phyloP scores from a whole-genome alignment of 2,888 invertebrate species.

The Dicycla oo region DNA sequence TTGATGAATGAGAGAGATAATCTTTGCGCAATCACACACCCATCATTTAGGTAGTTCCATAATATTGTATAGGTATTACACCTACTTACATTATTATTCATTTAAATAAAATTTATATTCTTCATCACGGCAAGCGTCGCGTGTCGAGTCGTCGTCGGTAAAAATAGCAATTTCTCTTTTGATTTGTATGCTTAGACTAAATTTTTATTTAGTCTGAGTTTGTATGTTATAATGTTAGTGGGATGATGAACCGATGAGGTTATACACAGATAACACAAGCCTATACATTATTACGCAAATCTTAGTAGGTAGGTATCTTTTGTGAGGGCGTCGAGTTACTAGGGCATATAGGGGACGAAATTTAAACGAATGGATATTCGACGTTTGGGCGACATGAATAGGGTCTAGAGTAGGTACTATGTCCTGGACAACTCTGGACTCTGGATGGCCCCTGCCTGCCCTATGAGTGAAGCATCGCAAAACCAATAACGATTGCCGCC shows the following conservation, averaged over 20 bases:
- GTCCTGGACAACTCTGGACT: neutral
- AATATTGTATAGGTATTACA: too few species aligned
- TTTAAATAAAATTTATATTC: too few species aligned
- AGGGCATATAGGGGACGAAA: neutral
- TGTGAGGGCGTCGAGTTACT: neutral
- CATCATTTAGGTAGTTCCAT: too few species aligned
- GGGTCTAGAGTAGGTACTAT: neutral
- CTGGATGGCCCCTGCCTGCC: neutral
- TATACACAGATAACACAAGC: neutral
- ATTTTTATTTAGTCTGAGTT: neutral
- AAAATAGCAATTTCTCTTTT: conserved; percentile 1
- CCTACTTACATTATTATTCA: too few species aligned
- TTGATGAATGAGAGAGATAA: too few species aligned
- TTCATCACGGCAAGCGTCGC: neutral
- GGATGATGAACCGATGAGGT: neutral
- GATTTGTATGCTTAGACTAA: too few species aligned
- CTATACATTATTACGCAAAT: too few species aligned
- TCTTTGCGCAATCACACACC: too few species aligned
- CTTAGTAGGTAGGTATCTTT: too few species aligned
- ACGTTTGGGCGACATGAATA: neutral
- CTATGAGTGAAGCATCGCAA: neutral
- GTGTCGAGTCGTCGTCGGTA: neutral
- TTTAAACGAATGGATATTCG: neutral
- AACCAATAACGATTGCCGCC: too few species aligned
- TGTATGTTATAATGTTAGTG: neutral